A percentile compares a stretch with the other conserved stretches of the same genome.
These are phyloP conservation scores for Psilopsiagon aurifrons DNA, from an alignment of 2,113 vertebrate genomes.

Conservation along the genomic window DNA sequence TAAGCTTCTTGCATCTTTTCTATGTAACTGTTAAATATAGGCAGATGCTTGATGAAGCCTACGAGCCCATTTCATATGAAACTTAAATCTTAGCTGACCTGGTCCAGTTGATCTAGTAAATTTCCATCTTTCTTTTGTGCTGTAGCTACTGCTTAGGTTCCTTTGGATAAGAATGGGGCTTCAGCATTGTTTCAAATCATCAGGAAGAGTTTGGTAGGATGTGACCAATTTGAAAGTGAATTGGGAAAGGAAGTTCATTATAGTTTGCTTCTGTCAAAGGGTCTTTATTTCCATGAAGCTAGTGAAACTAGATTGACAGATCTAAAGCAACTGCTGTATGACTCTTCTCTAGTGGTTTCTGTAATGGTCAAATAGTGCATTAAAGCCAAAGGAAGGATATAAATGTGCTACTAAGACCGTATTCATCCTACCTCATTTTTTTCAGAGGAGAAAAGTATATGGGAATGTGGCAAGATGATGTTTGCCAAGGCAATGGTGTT, in stretches of 20 bases:
- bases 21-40: neutral
- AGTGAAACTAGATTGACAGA: neutral
- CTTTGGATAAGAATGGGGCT: neutral
- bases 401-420: neutral
- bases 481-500: slow-evolving; percentile 90
- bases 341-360: neutral
- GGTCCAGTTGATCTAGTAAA: neutral
- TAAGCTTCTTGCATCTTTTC: neutral
- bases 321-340: neutral
- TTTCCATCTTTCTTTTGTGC: neutral
- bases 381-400: neutral
- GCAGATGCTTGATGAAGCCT: neutral
- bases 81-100: neutral
- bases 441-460: slow-evolving; percentile 96
- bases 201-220: neutral
- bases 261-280: neutral
- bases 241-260: neutral
- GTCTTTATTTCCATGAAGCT: neutral
- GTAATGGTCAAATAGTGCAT: neutral
- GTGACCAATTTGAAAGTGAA: neutral
- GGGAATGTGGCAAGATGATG: slow-evolving; percentile 96
- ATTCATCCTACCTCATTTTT: neutral
- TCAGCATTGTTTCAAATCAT: neutral
- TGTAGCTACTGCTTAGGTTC: neutral
- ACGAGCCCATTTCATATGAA: neutral